Conservation (phyloP, 2,888 invertebrate genomes). For the Diachrysia chrysitis region DNA sequence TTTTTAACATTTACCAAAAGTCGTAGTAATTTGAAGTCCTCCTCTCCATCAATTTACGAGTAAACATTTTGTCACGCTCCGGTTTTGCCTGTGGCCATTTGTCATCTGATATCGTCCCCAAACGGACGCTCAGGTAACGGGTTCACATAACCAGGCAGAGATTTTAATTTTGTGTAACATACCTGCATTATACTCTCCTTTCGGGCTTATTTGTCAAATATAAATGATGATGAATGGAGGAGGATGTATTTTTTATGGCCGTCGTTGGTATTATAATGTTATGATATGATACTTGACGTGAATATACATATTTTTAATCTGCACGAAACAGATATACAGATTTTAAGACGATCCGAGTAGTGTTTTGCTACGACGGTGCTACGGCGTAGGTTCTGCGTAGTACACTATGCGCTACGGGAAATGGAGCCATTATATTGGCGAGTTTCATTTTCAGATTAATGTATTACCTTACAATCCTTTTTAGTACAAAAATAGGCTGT, state of each 20-base stretch:
- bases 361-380: neutral
- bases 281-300: conserved; percentile 11
- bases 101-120: conserved; percentile 46
- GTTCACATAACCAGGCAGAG: conserved; percentile 31
- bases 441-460: too few relatives aligned
- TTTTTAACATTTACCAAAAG: too few relatives aligned
- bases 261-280: conserved; percentile 27
- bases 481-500: too few relatives aligned
- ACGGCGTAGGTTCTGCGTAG: neutral
- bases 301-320: neutral
- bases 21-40: neutral
- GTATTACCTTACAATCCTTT: too few relatives aligned
- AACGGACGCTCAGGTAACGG: conserved; percentile 40
- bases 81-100: conserved; percentile 44
- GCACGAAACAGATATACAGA: neutral
- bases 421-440: too few relatives aligned
- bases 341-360: neutral
- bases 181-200: conserved; percentile 36
- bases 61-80: conserved; percentile 36
- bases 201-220: conserved; percentile 48
- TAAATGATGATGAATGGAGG: conserved; percentile 47
- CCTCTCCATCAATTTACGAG: conserved; percentile 14
- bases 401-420: neutral
- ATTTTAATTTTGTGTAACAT: conserved; percentile 47
- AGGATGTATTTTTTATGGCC: conserved; percentile 19